Conservation (phyloP, 2,888 invertebrate genomes). For the Dione vanillae region DNA sequence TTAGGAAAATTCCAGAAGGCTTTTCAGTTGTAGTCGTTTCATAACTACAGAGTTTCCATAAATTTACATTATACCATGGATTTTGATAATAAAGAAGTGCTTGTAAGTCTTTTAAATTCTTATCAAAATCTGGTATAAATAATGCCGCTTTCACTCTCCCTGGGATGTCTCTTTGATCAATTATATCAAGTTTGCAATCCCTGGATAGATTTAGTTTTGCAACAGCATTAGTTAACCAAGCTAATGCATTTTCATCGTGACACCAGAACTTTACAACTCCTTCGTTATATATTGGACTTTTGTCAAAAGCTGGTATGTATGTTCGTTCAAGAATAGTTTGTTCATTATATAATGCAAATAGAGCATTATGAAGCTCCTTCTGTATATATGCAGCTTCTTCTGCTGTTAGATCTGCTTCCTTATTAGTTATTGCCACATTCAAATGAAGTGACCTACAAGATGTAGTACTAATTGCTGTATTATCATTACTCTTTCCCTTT, state of each 20-base stretch:
- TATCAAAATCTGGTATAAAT: conserved; percentile 1
- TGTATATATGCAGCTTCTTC: conserved; percentile 3
- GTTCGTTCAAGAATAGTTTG: not conserved
- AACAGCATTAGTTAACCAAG: not conserved
- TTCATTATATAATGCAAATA: not conserved
- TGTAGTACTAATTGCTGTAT: not conserved
- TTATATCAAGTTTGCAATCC: not conserved
- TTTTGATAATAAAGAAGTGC: not conserved
- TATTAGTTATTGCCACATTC: conserved; percentile 2
- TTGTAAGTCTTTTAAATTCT: not conserved
- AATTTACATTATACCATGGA: conserved; percentile 3
- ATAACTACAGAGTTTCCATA: not conserved
- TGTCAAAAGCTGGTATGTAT: not conserved
- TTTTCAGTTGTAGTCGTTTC: not conserved
- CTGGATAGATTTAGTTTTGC: not conserved
- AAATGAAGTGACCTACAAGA: not conserved
- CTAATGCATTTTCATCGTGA: not conserved
- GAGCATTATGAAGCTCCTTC: not conserved
- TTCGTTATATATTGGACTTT: conserved; percentile 10
- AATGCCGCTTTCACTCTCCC: not conserved
- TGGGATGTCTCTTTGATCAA: conserved; percentile 13
- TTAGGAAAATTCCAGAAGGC: conserved; percentile 6
- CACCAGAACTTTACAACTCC: conserved; percentile 13
- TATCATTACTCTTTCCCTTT: not conserved
- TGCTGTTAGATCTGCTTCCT: not conserved